Evolutionary conservation across 2,113 vertebrate genomes (phyloP).

Genomic region (Synodontis membranacea): DNA sequence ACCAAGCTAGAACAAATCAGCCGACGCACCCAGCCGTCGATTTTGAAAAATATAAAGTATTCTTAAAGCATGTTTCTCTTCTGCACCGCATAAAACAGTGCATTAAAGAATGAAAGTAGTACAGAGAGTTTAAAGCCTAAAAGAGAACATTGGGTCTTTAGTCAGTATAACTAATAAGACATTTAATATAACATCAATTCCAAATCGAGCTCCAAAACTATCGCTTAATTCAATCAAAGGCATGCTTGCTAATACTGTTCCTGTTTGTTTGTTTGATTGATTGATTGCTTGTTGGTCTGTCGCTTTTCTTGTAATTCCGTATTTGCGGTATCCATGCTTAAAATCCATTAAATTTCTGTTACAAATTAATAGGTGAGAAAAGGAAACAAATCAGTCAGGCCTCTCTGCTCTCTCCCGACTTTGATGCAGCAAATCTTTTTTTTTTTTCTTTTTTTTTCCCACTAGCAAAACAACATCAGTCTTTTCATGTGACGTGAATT

Average conservation of each 20-base stretch:
- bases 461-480: slow-evolving; percentile 42
- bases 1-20: not conserved
- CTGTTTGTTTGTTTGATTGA: not conserved
- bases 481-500: slow-evolving; percentile 38
- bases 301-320: slow-evolving; percentile 41
- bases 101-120: slow-evolving; percentile 28
- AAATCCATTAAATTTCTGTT: slow-evolving; percentile 45
- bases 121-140: slow-evolving; percentile 43
- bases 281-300: slow-evolving; percentile 21
- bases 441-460: too few relatives aligned
- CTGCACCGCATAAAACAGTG: slow-evolving; percentile 7
- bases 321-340: slow-evolving; percentile 51
- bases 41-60: not conserved
- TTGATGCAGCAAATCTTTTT: slow-evolving; percentile 34
- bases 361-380: slow-evolving; percentile 44
- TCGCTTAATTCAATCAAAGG: slow-evolving; percentile 45
- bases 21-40: not conserved
- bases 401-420: slow-evolving; percentile 31
- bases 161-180: slow-evolving; percentile 55
- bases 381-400: slow-evolving; percentile 44
- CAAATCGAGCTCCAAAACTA: slow-evolving; percentile 29
- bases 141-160: slow-evolving; percentile 51
- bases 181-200: slow-evolving; percentile 37
- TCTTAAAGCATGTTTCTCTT: slow-evolving; percentile 38
- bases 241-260: slow-evolving; percentile 22